These are phyloP conservation scores for Alligator sinensis DNA, from an alignment of 2,113 vertebrate genomes.

Conservation along the genomic window DNA sequence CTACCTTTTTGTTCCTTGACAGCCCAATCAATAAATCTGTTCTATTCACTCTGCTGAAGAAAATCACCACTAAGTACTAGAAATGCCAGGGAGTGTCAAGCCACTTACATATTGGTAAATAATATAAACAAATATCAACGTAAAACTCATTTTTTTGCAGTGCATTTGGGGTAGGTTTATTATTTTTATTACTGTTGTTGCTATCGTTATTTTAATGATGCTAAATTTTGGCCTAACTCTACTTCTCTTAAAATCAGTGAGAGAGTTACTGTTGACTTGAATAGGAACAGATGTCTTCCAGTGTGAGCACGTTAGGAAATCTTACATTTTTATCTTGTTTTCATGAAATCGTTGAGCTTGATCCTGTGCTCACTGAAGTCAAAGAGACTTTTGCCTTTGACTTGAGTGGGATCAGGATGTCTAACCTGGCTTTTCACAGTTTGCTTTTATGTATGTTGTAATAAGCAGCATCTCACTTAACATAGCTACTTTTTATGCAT, in stretches of 20 bases:
- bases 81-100: not conserved
- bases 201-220: not conserved
- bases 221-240: not conserved
- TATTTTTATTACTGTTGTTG: too few species aligned
- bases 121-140: not conserved
- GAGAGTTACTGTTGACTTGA: not conserved
- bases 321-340: not conserved
- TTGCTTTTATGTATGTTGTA: accelerated
- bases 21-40: slow-evolving; percentile 42
- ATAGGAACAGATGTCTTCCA: not conserved
- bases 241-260: not conserved
- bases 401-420: accelerated
- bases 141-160: not conserved
- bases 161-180: not conserved
- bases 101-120: not conserved
- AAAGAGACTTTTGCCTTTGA: accelerated
- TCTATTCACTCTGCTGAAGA: slow-evolving; percentile 34
- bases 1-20: slow-evolving; percentile 20
- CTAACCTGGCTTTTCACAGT: not conserved
- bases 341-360: accelerated
- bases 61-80: not conserved
- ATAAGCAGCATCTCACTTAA: not conserved
- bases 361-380: accelerated
- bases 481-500: not conserved
- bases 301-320: not conserved